phyloP scores from a whole-genome alignment of 2,888 invertebrate species.

The Acanthopleura granulata region DNA sequence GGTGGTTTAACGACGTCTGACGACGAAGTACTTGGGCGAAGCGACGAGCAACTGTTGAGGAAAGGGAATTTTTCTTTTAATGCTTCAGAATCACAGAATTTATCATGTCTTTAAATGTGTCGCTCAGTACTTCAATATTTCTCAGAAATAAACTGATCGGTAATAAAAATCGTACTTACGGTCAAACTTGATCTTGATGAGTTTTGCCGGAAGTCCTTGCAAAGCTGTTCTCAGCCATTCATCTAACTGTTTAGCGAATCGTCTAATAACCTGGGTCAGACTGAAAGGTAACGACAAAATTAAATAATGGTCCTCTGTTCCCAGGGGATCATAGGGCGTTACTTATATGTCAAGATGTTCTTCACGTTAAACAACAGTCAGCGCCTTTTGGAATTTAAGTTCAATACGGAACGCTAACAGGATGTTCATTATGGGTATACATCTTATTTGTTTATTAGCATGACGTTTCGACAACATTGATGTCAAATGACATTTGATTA shows the following conservation, averaged over 20 bases:
- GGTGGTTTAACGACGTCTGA: conserved; percentile 71
- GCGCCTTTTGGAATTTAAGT: too few relatives aligned
- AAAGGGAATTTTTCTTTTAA: not conserved
- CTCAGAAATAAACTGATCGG: not conserved
- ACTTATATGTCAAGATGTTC: too few relatives aligned
- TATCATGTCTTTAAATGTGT: too few relatives aligned
- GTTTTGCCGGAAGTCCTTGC: conserved; percentile 67
- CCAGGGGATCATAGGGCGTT: too few relatives aligned
- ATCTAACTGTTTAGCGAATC: conserved; percentile 70
- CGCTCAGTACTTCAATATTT: not conserved
- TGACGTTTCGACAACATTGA: too few relatives aligned
- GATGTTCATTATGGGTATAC: too few relatives aligned
- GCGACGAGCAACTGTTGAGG: conserved; percentile 67
- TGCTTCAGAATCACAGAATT: too few relatives aligned
- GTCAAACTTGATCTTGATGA: conserved; percentile 69
- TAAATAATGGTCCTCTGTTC: too few relatives aligned
- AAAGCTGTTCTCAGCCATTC: conserved; percentile 69
- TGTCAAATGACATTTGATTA: too few relatives aligned
- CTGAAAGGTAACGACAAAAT: conserved; percentile 42
- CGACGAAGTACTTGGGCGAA: conserved; percentile 70
- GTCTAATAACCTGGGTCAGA: conserved; percentile 69
- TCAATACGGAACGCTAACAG: too few relatives aligned
- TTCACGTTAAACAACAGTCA: too few relatives aligned
- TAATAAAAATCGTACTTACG: conserved; percentile 47
- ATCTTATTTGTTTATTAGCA: too few relatives aligned